Evolutionary conservation across 2,797 vertebrate genomes (phyloP).

Genomic region (Monodelphis domestica): DNA sequence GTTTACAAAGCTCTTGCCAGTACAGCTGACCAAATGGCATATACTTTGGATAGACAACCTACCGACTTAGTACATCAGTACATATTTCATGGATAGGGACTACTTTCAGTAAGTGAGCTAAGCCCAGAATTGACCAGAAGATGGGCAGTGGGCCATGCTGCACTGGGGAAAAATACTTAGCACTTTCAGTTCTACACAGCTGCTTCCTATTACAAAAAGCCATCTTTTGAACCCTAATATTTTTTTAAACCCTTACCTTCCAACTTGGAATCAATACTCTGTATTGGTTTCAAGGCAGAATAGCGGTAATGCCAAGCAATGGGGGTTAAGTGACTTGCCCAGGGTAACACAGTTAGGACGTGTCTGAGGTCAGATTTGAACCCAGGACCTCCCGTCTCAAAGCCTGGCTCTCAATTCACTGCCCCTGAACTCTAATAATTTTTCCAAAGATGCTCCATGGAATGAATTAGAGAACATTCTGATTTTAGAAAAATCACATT

Average conservation of each 20-base stretch:
- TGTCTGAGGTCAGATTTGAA: too few relatives aligned
- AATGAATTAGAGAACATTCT: neutral
- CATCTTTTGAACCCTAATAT: neutral
- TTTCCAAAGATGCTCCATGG: neutral
- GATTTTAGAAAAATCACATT: neutral
- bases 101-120: neutral
- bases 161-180: neutral
- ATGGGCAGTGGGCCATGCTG: neutral
- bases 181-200: neutral
- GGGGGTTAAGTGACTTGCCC: too few relatives aligned
- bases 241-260: too few relatives aligned
- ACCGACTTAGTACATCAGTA: neutral
- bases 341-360: too few relatives aligned
- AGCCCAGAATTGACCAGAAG: neutral
- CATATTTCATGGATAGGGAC: neutral
- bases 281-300: too few relatives aligned
- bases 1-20: too few relatives aligned
- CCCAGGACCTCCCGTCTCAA: too few relatives aligned
- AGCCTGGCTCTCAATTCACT: too few relatives aligned
- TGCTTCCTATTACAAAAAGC: neutral
- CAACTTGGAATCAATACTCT: too few relatives aligned
- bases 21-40: neutral
- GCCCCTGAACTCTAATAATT: too few relatives aligned
- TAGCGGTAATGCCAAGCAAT: too few relatives aligned
- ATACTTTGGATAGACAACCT: neutral